phyloP scores from a whole-genome alignment of 1,140 invertebrate species.

The Drosophila mojavensis region DNA sequence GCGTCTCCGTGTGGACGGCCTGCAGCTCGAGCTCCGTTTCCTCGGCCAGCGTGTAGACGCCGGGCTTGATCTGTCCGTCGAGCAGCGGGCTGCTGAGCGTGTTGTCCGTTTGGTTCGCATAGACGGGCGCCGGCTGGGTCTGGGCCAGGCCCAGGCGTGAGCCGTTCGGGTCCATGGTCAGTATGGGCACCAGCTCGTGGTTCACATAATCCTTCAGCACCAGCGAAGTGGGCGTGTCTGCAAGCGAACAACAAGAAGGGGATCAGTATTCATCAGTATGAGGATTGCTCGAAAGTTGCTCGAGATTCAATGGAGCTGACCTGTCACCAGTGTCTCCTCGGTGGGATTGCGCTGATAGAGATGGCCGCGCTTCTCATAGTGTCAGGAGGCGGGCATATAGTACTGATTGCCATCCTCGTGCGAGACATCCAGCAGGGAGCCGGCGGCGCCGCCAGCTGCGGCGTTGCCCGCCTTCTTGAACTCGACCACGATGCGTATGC shows the following conservation, averaged over 20 bases:
- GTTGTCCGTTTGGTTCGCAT: constrained; percentile 34
- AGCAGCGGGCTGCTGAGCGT: constrained; percentile 63
- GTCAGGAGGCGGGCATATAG: constrained; percentile 87
- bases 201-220: constrained; percentile 84
- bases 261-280: too few species aligned
- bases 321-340: constrained; percentile 86
- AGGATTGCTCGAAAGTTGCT: too few species aligned
- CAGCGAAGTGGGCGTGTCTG: constrained; percentile 86
- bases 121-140: constrained; percentile 18
- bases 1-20: constrained; percentile 84
- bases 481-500: constrained; percentile 88
- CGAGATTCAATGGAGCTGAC: not conserved
- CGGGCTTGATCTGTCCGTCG: constrained; percentile 65
- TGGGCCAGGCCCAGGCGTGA: constrained; percentile 23
- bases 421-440: constrained; percentile 73
- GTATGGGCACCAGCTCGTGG: constrained; percentile 82
- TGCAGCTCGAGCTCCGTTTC: constrained; percentile 86
- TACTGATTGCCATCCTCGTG: constrained; percentile 86
- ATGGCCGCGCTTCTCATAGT: constrained; percentile 86
- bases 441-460: constrained; percentile 28
- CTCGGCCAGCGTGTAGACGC: constrained; percentile 88
- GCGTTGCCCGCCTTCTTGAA: constrained; percentile 79
- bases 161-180: constrained; percentile 81
- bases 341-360: constrained; percentile 88
- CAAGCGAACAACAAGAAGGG: constrained; percentile 37